Evolutionary conservation across 35 echinoderm and acorn worm species (phyloP).

Genomic region (Diadema setosum): DNA sequence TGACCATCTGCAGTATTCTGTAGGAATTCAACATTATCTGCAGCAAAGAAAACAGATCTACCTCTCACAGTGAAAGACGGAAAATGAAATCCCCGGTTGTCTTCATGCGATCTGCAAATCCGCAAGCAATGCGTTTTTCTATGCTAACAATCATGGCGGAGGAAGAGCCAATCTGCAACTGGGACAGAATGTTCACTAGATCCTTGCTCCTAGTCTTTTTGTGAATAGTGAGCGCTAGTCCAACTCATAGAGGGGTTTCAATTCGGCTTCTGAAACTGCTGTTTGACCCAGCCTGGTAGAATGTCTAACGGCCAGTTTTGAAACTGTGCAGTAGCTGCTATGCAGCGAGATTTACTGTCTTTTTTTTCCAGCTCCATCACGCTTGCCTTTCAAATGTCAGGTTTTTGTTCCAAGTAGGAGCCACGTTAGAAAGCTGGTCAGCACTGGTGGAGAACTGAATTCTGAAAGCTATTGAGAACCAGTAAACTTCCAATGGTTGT

Average conservation of each 20-base stretch:
- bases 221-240: constrained; percentile 12
- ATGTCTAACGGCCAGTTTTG: not conserved
- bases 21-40: constrained; percentile 42
- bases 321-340: not conserved
- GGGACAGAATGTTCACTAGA: constrained; percentile 6
- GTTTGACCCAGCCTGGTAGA: not conserved
- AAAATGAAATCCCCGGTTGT: constrained; percentile 14
- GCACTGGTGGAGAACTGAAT: not conserved
- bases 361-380: not conserved
- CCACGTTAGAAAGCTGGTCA: not conserved
- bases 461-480: not conserved
- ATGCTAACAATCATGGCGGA: not conserved
- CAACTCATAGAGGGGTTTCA: constrained; percentile 11
- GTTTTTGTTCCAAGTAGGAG: not conserved
- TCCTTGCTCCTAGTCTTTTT: constrained; percentile 38
- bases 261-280: not conserved
- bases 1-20: constrained; percentile 39
- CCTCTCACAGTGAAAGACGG: not conserved
- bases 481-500: not conserved
- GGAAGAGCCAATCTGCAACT: not conserved
- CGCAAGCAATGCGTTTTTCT: constrained; percentile 41
- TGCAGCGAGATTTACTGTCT: constrained; percentile 3
- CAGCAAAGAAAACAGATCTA: constrained; percentile 22
- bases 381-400: constrained; percentile 1
- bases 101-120: constrained; percentile 24